Evolutionary conservation across 30 jellyfish, hydroid and myxozoan genomes (phyloP), one percentile per base, ranked within the genome.

Genomic region (Hydractinia echinata): DNA sequence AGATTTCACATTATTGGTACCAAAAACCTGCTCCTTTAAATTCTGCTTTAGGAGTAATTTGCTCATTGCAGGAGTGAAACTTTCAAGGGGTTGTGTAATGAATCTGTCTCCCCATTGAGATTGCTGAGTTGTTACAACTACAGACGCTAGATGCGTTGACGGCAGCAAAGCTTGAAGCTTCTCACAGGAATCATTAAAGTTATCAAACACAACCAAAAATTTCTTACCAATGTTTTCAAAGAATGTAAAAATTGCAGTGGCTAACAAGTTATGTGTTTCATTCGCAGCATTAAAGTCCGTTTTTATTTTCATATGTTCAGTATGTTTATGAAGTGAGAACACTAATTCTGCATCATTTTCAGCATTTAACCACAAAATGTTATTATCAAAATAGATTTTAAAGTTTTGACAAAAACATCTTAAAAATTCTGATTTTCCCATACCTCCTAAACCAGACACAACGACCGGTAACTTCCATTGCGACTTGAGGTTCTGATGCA

Each of bases 371-470:
- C 94, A 85, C n/a, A 79, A 16, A 10, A 85, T 86, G 61, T 85
- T 85, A 39, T 81, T 67, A 68, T 78, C 81, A 73, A 76, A 85
- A 18, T 53, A 8, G 14, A 79, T 53, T 6, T 73, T 53, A 10
- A 82, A 82, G 15, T 70, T 51, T 14, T n/a, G 8, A 60, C 61
- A 77, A 4, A 82, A 82, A 56, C 79, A 77, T 66, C 83, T 77
- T 67, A 81, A 87, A 18, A 85, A 64, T 64, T 77, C 88, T 5
- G 84, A 60, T 54, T 85, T 85, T 6, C 94, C 94, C 9, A 79
- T 76, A 21, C 94, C 94, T 14, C 94, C 94, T 10, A 85, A 66
- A 60, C 94, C 94, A 1, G 88, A 54, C 7, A 85, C 58, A 8
- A 86, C 88, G 7, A 64, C 74, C 19, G 74, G 74, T 64, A 30